These are phyloP conservation scores for Blastobasis lacticolella DNA, from an alignment of 2,888 invertebrate genomes.

Conservation along the genomic window DNA sequence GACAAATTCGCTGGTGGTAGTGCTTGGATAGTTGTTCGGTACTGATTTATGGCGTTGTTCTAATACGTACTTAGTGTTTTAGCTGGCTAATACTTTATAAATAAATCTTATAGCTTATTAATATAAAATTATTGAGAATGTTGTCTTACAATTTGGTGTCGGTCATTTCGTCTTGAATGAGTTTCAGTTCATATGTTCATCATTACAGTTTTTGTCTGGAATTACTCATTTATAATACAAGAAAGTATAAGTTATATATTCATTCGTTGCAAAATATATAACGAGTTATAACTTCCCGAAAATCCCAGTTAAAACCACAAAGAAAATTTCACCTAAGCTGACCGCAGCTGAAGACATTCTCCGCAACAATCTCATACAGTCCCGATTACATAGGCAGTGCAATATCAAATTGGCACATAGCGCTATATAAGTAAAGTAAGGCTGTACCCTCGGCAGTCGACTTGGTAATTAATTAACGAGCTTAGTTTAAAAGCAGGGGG, in stretches of 20 bases:
- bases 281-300: too few relatives aligned
- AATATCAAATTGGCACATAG: slow-evolving; percentile 68
- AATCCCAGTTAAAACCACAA: too few relatives aligned
- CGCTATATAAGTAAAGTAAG: slow-evolving; percentile 64
- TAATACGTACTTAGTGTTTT: too few relatives aligned
- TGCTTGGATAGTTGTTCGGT: neutral
- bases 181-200: too few relatives aligned
- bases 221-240: too few relatives aligned
- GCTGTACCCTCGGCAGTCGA: slow-evolving; percentile 62
- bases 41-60: too few relatives aligned
- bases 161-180: too few relatives aligned
- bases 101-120: neutral
- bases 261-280: too few relatives aligned
- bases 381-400: slow-evolving; percentile 29
- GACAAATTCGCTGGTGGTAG: slow-evolving; percentile 2
- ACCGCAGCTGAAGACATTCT: neutral
- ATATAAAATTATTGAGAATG: neutral
- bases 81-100: neutral
- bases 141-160: too few relatives aligned
- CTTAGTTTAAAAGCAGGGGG: slow-evolving; percentile 76
- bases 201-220: too few relatives aligned
- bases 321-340: too few relatives aligned
- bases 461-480: slow-evolving; percentile 76
- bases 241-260: too few relatives aligned
- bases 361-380: neutral